Conservation (phyloP, 2,797 vertebrate genomes). For the Acipenser transmontanus region DNA sequence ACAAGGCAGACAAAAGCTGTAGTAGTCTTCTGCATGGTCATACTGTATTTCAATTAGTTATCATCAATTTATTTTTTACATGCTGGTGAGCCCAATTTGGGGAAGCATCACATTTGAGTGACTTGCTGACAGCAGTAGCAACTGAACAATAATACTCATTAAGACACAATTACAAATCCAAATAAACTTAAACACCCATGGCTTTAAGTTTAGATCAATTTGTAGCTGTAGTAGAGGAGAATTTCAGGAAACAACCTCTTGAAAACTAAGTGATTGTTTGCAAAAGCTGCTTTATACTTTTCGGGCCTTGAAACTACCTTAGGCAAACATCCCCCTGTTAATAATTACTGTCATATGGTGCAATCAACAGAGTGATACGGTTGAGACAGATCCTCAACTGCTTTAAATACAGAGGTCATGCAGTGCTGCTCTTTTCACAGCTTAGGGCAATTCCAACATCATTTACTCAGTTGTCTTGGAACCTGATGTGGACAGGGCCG, state of each 20-base stretch:
- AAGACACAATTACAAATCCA: slow-evolving; percentile 46
- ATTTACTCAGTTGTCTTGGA: neutral
- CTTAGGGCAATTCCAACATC: neutral
- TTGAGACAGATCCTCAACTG: neutral
- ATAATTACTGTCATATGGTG: slow-evolving; percentile 55
- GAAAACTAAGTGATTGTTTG: slow-evolving; percentile 47
- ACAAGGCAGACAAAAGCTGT: no score
- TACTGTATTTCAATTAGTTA: no score
- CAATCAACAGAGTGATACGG: slow-evolving; percentile 4
- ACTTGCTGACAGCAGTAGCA: slow-evolving; percentile 54
- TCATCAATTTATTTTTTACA: slow-evolving; percentile 35
- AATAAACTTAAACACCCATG: slow-evolving; percentile 25
- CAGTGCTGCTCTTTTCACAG: neutral
- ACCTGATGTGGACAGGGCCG: neutral
- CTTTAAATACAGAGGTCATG: neutral
- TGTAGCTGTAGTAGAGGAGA: slow-evolving; percentile 37
- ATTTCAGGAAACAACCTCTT: slow-evolving; percentile 47
- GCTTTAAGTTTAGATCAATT: slow-evolving; percentile 16
- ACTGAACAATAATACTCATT: slow-evolving; percentile 46
- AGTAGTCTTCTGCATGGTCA: no score
- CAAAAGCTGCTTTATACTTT: slow-evolving; percentile 32
- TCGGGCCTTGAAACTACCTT: slow-evolving; percentile 41
- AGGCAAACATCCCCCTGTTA: slow-evolving; percentile 31
- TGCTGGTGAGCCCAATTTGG: slow-evolving; percentile 63
- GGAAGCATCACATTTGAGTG: slow-evolving; percentile 53